Evolutionary conservation across 2,888 invertebrate species (phyloP), one percentile per base, ranked within the genome.

Genomic region (Imbricaverruca yamaguchii): DNA sequence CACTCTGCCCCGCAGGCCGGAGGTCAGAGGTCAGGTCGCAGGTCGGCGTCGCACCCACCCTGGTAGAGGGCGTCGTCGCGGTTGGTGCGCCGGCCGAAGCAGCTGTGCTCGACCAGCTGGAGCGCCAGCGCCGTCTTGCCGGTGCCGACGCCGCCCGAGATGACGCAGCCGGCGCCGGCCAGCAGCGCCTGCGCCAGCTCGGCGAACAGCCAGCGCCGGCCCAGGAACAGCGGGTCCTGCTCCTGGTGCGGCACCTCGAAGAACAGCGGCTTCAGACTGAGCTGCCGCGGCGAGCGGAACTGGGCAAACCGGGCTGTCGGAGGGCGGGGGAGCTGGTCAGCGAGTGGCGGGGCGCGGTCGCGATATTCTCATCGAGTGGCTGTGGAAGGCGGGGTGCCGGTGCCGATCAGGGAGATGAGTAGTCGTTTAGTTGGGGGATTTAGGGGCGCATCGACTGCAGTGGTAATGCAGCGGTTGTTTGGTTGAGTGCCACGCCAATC

Each of bases 91-190:
- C 96, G 90, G 0, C 96, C 96, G 86, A 97, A 97, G 86, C 96
- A 96, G 85, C 96, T 96, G 87, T 94, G 92, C 85, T 97, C 96
- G 2, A 98, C 95, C 74, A 98, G 89, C 86, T 97, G 96, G 67
- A 98, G 91, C 57, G 97, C 91, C n/a, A 97, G 89, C 0, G 96
- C 95, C 0, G 97, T 97, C 89, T 98, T 98, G 1, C 98, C 98
- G 0, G 95, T 94, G 1, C 98, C 98, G 80, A 87, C 81, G 86
- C 85, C 83, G 86, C 87, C 82, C 10, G 83, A 80, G n/a, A 79
- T 57, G 86, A 87, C 84, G 53, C 74, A 74, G 74, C 74, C 74
- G 53, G 21, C 53, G 10, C 15, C 9, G 78, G 93, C 87, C 6
- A 91, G 89, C 83, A 93, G 92, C 18, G 74, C 74, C 39, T 18